phyloP scores from a whole-genome alignment of 2,797 vertebrate species.

The Peromyscus nudipes region DNA sequence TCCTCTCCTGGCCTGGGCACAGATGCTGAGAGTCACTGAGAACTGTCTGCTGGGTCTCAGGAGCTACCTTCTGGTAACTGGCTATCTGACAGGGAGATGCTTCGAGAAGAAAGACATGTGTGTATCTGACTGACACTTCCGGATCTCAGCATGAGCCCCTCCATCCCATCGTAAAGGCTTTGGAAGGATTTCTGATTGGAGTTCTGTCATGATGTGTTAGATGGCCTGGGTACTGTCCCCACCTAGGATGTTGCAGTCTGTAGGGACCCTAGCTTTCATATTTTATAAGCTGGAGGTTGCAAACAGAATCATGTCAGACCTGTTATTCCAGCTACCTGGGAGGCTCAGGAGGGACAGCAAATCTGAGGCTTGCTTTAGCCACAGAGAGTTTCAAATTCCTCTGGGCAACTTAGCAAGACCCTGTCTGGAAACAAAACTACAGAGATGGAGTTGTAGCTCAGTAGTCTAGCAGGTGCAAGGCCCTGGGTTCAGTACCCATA shows the following conservation, averaged over 20 bases:
- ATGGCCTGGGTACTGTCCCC: background rate
- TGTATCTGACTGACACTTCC: too few species aligned
- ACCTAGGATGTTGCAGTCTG: too few species aligned
- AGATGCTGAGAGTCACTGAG: background rate
- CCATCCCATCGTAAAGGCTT: background rate
- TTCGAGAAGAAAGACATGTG: background rate
- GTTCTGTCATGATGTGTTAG: rapidly evolving
- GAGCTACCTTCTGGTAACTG: background rate
- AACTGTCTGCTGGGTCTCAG: background rate
- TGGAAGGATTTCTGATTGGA: background rate
- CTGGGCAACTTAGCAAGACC: background rate
- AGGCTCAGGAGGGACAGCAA: background rate
- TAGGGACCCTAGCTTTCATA: rapidly evolving
- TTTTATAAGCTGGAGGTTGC: background rate
- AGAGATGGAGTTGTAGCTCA: background rate
- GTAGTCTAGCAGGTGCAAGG: background rate
- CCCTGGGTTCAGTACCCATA: background rate
- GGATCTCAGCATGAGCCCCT: background rate
- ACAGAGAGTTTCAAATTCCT: background rate
- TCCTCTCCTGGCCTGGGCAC: background rate
- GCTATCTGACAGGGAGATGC: background rate
- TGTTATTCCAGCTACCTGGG: background rate
- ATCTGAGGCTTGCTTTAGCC: background rate
- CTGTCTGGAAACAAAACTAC: background rate
- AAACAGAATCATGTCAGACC: background rate